Conservation (phyloP, 1,140 invertebrate genomes). For the Pentalonia nigronervosa region DNA sequence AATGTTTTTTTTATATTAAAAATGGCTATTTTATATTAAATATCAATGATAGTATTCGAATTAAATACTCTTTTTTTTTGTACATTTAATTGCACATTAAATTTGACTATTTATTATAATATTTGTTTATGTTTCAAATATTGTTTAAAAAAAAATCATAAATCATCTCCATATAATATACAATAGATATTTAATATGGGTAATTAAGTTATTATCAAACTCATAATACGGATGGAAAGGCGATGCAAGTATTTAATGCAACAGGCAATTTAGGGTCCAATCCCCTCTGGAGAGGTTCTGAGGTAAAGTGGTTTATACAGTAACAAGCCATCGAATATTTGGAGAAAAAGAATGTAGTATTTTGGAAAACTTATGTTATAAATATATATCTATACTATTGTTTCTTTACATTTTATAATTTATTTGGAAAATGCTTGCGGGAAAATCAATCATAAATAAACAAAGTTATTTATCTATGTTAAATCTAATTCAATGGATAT, state of each 20-base stretch:
- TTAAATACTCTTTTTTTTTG: too few species aligned
- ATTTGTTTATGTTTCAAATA: neutral
- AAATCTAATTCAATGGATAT: too few species aligned
- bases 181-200: neutral
- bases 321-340: neutral
- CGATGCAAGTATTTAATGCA: neutral
- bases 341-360: neutral
- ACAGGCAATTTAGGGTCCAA: neutral
- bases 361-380: neutral
- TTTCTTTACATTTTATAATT: neutral
- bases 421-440: neutral
- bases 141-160: neutral
- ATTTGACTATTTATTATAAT: neutral
- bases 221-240: neutral
- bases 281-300: neutral
- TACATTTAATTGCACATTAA: too few species aligned
- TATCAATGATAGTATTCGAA: too few species aligned
- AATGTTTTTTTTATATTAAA: too few species aligned
- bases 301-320: neutral
- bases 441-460: neutral
- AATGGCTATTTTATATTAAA: too few species aligned
- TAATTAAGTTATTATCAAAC: neutral
- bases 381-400: neutral
- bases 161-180: neutral
- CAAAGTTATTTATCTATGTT: too few species aligned